These are phyloP conservation scores for Prosapia bicincta DNA, from an alignment of 2,888 invertebrate genomes.

Conservation along the genomic window DNA sequence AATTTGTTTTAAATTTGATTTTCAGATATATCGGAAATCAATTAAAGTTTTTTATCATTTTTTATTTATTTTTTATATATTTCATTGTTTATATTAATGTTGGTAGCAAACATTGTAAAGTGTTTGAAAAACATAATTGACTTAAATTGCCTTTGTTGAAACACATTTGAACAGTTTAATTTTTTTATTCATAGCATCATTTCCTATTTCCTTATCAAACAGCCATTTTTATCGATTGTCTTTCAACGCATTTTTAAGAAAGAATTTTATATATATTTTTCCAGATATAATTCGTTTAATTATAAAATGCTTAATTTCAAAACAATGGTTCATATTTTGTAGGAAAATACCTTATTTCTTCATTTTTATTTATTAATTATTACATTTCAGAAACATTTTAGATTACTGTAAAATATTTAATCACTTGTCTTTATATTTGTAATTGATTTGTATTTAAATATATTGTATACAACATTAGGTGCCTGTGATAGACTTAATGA, in stretches of 20 bases:
- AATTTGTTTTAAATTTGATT: neutral
- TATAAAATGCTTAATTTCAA: constrained; percentile 7
- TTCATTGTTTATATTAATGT: constrained; percentile 20
- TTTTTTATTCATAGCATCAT: constrained; percentile 4
- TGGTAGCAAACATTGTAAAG: neutral
- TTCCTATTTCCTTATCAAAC: constrained; percentile 12
- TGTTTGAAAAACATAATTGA: constrained; percentile 1
- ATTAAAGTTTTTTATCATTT: neutral
- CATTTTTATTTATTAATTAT: neutral
- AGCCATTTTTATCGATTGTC: constrained; percentile 20
- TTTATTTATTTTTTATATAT: constrained; percentile 12
- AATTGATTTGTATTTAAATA: constrained; percentile 25
- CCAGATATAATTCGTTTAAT: constrained; percentile 16
- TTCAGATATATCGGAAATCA: neutral
- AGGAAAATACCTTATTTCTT: neutral
- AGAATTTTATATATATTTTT: constrained; percentile 27
- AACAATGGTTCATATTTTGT: neutral
- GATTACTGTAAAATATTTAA: constrained; percentile 27
- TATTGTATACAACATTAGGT: constrained; percentile 27
- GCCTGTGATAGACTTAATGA: constrained; percentile 21
- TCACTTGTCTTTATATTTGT: constrained; percentile 26
- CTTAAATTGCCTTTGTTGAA: neutral
- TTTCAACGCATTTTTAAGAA: constrained; percentile 24
- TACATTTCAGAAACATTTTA: neutral
- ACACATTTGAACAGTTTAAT: neutral